Evolutionary conservation across 2,888 invertebrate genomes (phyloP).

Genomic region (Octonoba sinensis): DNA sequence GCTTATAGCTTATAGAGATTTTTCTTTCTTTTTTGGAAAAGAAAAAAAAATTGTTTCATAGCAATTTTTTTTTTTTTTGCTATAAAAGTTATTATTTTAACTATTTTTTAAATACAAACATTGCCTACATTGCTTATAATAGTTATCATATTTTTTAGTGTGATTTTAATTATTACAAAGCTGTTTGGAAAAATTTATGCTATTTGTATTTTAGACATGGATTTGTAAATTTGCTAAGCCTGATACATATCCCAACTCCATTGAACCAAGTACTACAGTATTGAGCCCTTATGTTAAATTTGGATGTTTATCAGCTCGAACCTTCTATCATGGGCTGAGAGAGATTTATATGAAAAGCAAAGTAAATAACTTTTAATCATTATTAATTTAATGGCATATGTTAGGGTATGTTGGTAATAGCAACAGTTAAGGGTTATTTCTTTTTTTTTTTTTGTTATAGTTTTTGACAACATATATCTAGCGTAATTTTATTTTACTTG

Average conservation of each 20-base stretch:
- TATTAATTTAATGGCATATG: background rate
- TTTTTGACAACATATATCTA: background rate
- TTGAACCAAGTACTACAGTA: conserved; percentile 83
- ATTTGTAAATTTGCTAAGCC: conserved; percentile 88
- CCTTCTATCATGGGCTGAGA: conserved; percentile 86
- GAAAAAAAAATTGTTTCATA: background rate
- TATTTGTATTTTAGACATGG: conserved; percentile 79
- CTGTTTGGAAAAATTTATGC: background rate
- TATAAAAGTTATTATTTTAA: too few species aligned
- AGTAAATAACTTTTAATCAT: conserved; percentile 69
- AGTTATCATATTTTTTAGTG: background rate
- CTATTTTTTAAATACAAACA: background rate
- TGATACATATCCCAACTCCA: conserved; percentile 88
- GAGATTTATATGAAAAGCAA: conserved; percentile 75
- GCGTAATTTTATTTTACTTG: too few species aligned
- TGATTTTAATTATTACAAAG: background rate
- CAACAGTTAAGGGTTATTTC: background rate
- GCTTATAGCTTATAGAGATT: too few species aligned
- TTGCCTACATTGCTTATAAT: background rate
- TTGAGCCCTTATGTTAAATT: conserved; percentile 87
- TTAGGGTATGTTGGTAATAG: background rate
- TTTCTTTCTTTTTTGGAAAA: too few species aligned
- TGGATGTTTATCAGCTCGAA: conserved; percentile 85
- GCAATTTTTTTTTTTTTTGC: background rate
- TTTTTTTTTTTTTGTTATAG: background rate